A percentile compares a stretch with the other conserved stretches of the same genome.
These are phyloP conservation scores for Cephus pulcher DNA, from an alignment of 2,888 invertebrate species.

Conservation along the genomic window DNA sequence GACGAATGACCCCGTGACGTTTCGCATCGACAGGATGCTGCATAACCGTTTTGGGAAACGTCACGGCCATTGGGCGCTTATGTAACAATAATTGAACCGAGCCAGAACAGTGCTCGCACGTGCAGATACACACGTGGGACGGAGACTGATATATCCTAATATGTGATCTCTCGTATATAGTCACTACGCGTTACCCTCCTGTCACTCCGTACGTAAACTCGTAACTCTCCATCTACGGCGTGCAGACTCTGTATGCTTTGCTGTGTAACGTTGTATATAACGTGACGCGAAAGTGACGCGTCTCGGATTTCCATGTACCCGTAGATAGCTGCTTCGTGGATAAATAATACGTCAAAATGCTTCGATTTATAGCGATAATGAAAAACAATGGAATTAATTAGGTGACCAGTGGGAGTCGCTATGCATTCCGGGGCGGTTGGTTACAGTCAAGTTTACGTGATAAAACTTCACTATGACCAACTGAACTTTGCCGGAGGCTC, in stretches of 20 bases:
- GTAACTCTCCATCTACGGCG: neutral
- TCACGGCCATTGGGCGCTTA: too few relatives aligned
- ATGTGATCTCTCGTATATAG: neutral
- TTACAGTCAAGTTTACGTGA: neutral
- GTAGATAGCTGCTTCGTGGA: neutral
- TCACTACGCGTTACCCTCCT: neutral
- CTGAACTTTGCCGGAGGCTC: neutral
- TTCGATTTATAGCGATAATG: neutral
- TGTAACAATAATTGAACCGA: neutral
- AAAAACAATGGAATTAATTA: neutral
- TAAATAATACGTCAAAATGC: neutral
- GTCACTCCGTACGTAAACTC: neutral
- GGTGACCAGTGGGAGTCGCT: neutral
- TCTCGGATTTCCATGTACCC: neutral
- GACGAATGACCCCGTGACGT: too few relatives aligned
- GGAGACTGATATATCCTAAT: neutral
- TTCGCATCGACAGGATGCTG: too few relatives aligned
- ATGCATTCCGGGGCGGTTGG: neutral
- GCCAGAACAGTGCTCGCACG: neutral
- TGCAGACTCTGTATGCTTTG: neutral
- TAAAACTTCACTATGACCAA: neutral
- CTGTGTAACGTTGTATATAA: neutral
- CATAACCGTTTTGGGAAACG: too few relatives aligned
- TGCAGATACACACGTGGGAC: neutral
- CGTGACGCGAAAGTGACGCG: neutral